phyloP scores from a whole-genome alignment of 2,888 invertebrate species.

The Hydriomena furcata region DNA sequence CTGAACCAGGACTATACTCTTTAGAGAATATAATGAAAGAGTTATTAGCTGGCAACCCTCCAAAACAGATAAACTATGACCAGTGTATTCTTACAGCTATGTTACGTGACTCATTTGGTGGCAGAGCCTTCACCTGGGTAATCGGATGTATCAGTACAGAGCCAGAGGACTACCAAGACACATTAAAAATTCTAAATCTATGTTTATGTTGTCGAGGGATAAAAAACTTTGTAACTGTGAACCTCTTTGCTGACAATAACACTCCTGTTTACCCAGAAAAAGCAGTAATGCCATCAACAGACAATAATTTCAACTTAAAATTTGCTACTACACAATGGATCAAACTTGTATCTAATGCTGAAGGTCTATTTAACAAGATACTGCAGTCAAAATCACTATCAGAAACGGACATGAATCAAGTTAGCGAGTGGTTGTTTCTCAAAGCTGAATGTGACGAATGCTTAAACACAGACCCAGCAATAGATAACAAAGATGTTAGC shows the following conservation, averaged over 20 bases:
- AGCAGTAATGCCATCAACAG: slow-evolving; percentile 51
- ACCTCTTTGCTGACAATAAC: slow-evolving; percentile 87
- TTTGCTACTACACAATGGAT: slow-evolving; percentile 93
- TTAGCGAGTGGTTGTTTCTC: slow-evolving; percentile 91
- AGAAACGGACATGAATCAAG: slow-evolving; percentile 88
- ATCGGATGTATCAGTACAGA: slow-evolving; percentile 89
- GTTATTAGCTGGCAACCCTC: slow-evolving; percentile 79
- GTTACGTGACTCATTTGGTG: slow-evolving; percentile 89
- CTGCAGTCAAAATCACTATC: slow-evolving; percentile 87
- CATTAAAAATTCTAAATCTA: slow-evolving; percentile 87
- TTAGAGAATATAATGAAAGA: slow-evolving; percentile 86
- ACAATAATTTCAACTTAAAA: slow-evolving; percentile 87
- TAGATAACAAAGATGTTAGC: slow-evolving; percentile 69
- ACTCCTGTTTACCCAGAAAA: slow-evolving; percentile 80
- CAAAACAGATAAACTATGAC: slow-evolving; percentile 82
- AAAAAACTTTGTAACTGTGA: slow-evolving; percentile 88
- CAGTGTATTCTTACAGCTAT: slow-evolving; percentile 88
- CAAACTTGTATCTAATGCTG: slow-evolving; percentile 92
- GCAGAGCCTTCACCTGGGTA: slow-evolving; percentile 88
- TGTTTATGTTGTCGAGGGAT: slow-evolving; percentile 87
- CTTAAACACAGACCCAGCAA: slow-evolving; percentile 82
- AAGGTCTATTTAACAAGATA: slow-evolving; percentile 91
- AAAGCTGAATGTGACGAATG: slow-evolving; percentile 95
- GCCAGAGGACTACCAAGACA: slow-evolving; percentile 86
- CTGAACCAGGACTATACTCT: slow-evolving; percentile 86